Evolutionary conservation across 1,140 invertebrate species (phyloP).

Genomic region (Homarus americanus): DNA sequence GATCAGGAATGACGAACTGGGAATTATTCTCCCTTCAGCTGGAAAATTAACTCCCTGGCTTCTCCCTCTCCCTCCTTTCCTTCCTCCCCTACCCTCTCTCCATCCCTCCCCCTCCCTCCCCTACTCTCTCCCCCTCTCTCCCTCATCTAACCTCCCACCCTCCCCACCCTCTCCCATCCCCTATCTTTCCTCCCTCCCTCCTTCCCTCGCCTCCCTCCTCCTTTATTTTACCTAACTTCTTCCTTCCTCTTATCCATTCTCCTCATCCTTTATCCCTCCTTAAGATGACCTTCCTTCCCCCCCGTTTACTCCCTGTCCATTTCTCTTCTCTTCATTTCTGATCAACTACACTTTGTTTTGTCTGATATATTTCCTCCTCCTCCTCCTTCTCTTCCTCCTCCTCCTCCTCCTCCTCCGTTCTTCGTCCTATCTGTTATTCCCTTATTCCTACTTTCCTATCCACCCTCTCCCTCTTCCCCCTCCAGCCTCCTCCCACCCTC

Average conservation of each 20-base stretch:
- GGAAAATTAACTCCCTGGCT: conserved; percentile 50
- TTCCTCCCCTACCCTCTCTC: not conserved
- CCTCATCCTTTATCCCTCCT: not conserved
- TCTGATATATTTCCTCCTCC: too few species aligned
- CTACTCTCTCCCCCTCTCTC: not conserved
- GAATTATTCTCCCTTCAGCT: conserved; percentile 46
- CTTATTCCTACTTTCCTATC: too few species aligned
- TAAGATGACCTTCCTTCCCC: not conserved
- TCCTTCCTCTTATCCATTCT: too few species aligned
- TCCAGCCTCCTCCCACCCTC: not conserved
- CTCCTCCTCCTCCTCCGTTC: not conserved
- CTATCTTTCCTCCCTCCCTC: not conserved
- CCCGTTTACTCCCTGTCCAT: not conserved
- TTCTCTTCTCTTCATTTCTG: too few species aligned
- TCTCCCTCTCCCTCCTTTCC: not conserved
- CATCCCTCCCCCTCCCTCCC: not conserved
- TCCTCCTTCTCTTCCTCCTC: not conserved
- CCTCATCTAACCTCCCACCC: not conserved
- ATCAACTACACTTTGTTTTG: too few species aligned
- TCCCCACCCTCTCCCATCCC: not conserved
- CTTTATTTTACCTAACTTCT: not conserved
- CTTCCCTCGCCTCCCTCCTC: not conserved
- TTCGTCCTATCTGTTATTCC: not conserved
- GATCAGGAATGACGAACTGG: conserved; percentile 18
- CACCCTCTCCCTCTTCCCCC: not conserved